Conservation (phyloP, 2,888 invertebrate species). For the Lumbricus terrestris region DNA sequence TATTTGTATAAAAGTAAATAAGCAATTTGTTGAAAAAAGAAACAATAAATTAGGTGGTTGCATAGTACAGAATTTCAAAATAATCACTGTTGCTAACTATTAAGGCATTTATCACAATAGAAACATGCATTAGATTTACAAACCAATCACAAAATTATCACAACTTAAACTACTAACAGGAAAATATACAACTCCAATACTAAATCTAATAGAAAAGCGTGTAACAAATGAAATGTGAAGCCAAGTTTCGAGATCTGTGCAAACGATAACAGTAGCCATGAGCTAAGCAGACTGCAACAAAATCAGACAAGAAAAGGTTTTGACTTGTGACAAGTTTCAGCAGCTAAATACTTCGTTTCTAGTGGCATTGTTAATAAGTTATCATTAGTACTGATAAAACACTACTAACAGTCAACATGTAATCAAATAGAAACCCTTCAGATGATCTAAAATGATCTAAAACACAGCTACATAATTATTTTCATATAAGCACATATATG, state of each 20-base stretch:
- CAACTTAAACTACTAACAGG: conserved; percentile 11
- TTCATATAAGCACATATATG: neutral
- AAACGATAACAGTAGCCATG: neutral
- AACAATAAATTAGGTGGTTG: neutral
- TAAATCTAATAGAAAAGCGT: neutral
- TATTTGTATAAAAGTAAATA: conserved; percentile 3
- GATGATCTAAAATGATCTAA: neutral
- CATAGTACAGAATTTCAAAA: conserved; percentile 7
- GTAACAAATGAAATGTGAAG: neutral
- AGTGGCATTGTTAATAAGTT: neutral
- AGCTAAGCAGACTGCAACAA: neutral
- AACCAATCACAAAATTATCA: neutral
- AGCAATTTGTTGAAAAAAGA: neutral
- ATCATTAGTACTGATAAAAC: neutral
- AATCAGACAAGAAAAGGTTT: neutral
- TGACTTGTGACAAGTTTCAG: neutral
- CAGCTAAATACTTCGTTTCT: neutral
- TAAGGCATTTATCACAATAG: conserved; percentile 15
- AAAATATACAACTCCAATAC: conserved; percentile 12
- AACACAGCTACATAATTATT: neutral
- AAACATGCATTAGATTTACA: neutral
- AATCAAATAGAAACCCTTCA: neutral
- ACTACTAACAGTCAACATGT: neutral
- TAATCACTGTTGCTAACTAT: neutral
- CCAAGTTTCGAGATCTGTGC: neutral